phyloP scores from a whole-genome alignment of 30 jellyfish, hydroid and myxozoan species.

The Cassiopea andromeda region DNA sequence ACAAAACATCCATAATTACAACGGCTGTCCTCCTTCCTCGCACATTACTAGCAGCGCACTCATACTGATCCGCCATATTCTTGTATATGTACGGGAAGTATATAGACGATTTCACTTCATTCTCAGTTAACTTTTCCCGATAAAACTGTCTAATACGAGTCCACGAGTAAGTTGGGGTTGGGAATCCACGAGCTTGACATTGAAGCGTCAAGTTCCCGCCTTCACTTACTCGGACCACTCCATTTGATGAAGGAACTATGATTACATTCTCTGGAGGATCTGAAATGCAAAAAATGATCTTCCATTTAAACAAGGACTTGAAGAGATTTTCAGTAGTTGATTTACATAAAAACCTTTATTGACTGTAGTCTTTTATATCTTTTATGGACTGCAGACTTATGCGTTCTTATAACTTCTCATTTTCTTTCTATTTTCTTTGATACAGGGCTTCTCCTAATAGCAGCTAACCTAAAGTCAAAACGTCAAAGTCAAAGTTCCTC shows the following conservation, averaged over 20 bases:
- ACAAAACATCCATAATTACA: slow-evolving; percentile 48
- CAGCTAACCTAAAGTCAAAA: no score
- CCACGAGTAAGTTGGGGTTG: slow-evolving; percentile 84
- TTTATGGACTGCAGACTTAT: no score
- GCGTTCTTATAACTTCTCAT: no score
- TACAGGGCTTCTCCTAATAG: no score
- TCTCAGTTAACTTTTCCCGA: slow-evolving; percentile 43
- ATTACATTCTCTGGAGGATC: slow-evolving; percentile 75
- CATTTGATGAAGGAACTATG: slow-evolving; percentile 62
- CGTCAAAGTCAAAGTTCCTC: no score
- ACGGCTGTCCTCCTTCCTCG: slow-evolving; percentile 32
- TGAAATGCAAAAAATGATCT: no score
- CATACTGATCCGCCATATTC: slow-evolving; percentile 42
- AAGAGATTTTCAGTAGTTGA: no score
- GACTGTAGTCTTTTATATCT: no score
- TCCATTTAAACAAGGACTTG: no score
- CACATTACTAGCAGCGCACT: slow-evolving; percentile 51
- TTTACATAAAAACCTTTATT: no score
- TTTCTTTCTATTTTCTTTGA: no score
- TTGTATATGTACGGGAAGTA: slow-evolving; percentile 14
- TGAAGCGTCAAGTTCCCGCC: slow-evolving; percentile 77
- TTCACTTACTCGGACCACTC: slow-evolving; percentile 73
- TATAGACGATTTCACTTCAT: slow-evolving; percentile 3
- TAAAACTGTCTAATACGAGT: slow-evolving; percentile 45
- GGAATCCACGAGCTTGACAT: slow-evolving; percentile 79